phyloP scores from a whole-genome alignment of 2,888 invertebrate genomes.

The Rambutsinella grinnellia region DNA sequence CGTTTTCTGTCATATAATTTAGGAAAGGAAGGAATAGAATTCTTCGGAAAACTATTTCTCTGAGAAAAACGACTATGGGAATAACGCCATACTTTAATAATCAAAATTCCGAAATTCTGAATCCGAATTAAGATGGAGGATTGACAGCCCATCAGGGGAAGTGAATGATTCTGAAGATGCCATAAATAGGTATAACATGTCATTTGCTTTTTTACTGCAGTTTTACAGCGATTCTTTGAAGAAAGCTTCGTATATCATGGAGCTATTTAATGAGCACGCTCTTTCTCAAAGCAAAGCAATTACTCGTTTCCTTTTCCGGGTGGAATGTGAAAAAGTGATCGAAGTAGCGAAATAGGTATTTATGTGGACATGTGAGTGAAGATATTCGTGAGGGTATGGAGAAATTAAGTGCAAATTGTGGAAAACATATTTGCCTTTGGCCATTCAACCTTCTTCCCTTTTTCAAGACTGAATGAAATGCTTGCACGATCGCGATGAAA shows the following conservation, averaged over 20 bases:
- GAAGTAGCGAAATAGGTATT: slow-evolving; percentile 19
- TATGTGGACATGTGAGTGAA: slow-evolving; percentile 9
- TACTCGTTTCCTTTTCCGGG: slow-evolving; percentile 6
- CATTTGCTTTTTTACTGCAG: too few relatives aligned
- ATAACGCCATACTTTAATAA: too few relatives aligned
- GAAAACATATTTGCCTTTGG: background rate
- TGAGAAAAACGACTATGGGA: too few relatives aligned
- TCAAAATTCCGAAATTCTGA: too few relatives aligned
- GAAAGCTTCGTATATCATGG: slow-evolving; percentile 7
- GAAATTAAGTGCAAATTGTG: background rate
- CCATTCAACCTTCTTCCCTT: background rate
- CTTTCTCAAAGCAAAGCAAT: slow-evolving; percentile 16
- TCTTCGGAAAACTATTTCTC: too few relatives aligned
- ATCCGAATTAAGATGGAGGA: slow-evolving; percentile 19
- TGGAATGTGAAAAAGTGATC: background rate
- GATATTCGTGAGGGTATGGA: slow-evolving; percentile 12
- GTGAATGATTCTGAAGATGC: too few relatives aligned
- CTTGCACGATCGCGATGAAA: background rate
- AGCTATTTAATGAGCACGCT: slow-evolving; percentile 5
- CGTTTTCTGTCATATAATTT: too few relatives aligned
- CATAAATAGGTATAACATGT: too few relatives aligned
- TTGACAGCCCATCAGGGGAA: slow-evolving; percentile 11
- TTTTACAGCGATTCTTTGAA: slow-evolving; percentile 17
- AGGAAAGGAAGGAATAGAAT: too few relatives aligned
- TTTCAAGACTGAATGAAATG: slow-evolving; percentile 5